phyloP scores from a whole-genome alignment of 2,797 vertebrate species.

The Spea hammondii region DNA sequence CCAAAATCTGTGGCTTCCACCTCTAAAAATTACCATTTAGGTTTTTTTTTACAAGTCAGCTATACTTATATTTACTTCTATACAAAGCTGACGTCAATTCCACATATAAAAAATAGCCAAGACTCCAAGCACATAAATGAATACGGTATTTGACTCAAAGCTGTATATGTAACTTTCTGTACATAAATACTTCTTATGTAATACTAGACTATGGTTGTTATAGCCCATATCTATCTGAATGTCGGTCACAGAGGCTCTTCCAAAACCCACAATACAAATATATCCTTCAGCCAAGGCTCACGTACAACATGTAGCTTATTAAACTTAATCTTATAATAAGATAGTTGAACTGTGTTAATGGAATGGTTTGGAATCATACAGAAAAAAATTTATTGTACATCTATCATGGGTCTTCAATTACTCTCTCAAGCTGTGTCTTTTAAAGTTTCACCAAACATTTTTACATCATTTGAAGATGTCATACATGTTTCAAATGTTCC shows the following conservation, averaged over 20 bases:
- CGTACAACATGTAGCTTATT: neutral
- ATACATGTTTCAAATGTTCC: too few species aligned
- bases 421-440: too few species aligned
- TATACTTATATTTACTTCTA: too few species aligned
- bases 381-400: neutral
- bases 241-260: neutral
- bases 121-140: neutral
- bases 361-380: neutral
- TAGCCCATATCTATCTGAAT: neutral
- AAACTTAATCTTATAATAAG: neutral
- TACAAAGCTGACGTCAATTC: too few species aligned
- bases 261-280: neutral
- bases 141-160: neutral
- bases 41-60: too few species aligned
- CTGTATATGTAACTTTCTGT: neutral
- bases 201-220: neutral
- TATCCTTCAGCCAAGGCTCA: neutral
- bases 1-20: too few species aligned
- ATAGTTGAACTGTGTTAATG: neutral
- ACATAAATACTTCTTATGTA: neutral
- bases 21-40: too few species aligned
- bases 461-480: too few species aligned
- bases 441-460: too few species aligned
- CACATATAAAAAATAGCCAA: neutral
- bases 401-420: too few species aligned